Conservation (phyloP, 2,888 invertebrate genomes). For the Schizotus pectinicornis region DNA sequence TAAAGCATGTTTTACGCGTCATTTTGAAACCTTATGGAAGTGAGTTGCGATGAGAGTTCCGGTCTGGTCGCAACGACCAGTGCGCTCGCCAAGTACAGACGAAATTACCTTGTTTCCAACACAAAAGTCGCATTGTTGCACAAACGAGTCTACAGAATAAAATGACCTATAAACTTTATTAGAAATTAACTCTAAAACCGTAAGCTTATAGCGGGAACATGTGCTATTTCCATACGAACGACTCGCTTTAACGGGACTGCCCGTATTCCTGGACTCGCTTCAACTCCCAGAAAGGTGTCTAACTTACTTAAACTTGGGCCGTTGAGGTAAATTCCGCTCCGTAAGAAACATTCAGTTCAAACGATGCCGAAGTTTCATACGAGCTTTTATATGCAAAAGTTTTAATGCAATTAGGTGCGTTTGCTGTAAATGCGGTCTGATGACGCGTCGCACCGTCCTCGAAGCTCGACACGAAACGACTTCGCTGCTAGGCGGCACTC, state of each 20-base stretch:
- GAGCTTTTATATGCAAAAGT: not conserved
- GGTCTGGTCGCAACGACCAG: too few species aligned
- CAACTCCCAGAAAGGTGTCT: not conserved
- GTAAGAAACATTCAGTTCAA: constrained; percentile 1
- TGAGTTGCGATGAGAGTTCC: too few species aligned
- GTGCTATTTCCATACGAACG: not conserved
- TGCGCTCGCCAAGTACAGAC: too few species aligned
- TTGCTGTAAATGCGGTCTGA: not conserved
- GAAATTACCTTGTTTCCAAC: not conserved
- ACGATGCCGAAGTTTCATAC: not conserved
- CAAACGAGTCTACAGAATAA: not conserved
- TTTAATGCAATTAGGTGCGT: not conserved
- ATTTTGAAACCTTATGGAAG: too few species aligned
- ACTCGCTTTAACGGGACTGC: not conserved
- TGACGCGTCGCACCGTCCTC: not conserved
- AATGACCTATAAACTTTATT: not conserved
- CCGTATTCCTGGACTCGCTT: not conserved
- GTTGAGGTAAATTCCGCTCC: not conserved
- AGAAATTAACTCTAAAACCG: constrained; percentile 3
- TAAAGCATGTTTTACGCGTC: too few species aligned
- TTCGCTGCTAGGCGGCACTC: not conserved
- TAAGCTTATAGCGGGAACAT: not conserved
- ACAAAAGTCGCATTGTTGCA: constrained; percentile 1
- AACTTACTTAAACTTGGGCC: not conserved
- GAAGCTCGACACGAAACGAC: not conserved